These are phyloP conservation scores for Phaonia tiefii DNA, from an alignment of 2,888 invertebrate genomes.

Conservation along the genomic window DNA sequence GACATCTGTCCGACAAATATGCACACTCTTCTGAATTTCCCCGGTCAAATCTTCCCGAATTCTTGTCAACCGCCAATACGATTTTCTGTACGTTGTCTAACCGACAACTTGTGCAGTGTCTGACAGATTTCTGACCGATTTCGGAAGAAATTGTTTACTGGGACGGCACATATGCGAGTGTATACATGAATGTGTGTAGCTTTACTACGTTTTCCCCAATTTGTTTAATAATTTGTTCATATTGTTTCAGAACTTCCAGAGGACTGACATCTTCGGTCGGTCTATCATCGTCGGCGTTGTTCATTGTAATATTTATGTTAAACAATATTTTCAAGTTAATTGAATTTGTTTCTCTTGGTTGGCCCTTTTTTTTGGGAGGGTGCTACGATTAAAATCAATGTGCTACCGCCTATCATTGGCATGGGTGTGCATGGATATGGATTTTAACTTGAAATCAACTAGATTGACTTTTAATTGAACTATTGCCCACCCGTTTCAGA, in stretches of 20 bases:
- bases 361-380: not conserved
- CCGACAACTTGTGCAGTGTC: too few species aligned
- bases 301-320: not conserved
- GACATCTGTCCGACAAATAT: too few species aligned
- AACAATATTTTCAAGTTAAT: conserved; percentile 30
- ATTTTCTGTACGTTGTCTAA: too few species aligned
- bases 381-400: conserved; percentile 46
- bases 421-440: not conserved
- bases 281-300: not conserved
- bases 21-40: too few species aligned
- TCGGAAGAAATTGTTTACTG: too few species aligned
- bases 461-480: conserved; percentile 17
- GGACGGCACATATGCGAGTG: too few species aligned
- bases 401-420: not conserved
- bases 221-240: not conserved
- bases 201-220: not conserved
- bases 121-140: too few species aligned
- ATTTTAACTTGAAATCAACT: not conserved
- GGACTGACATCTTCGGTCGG: not conserved
- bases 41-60: too few species aligned
- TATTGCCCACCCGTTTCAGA: conserved; percentile 4
- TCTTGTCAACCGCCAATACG: too few species aligned
- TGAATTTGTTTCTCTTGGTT: conserved; percentile 33
- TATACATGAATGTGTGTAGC: too few species aligned
- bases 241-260: conserved; percentile 30